Conservation (phyloP, 2,113 vertebrate species). For the Mellivora capensis region DNA sequence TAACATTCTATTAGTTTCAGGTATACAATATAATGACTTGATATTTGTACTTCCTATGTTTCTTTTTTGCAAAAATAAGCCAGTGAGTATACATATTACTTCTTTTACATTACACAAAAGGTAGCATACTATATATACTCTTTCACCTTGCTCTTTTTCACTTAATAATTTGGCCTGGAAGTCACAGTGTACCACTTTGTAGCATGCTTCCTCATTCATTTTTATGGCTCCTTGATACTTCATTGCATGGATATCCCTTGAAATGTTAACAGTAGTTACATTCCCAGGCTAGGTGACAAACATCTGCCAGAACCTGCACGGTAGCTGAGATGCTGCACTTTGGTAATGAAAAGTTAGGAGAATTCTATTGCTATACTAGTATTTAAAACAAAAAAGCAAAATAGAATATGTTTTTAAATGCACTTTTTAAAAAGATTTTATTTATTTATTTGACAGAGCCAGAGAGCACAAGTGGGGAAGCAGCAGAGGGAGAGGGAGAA, state of each 20-base stretch:
- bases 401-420: not conserved
- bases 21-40: not conserved
- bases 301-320: not conserved
- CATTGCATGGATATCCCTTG: not conserved
- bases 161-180: not conserved
- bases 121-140: not conserved
- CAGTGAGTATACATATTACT: not conserved
- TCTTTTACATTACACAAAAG: not conserved
- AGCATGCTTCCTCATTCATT: not conserved
- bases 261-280: not conserved
- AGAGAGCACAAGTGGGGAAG: too few species aligned
- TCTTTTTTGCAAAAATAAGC: not conserved
- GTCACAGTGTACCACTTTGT: not conserved
- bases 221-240: not conserved
- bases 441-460: too few species aligned
- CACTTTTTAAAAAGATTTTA: too few species aligned
- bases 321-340: not conserved
- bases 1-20: not conserved
- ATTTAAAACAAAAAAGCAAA: conserved; percentile 2
- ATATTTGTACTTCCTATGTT: not conserved
- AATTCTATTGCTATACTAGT: conserved; percentile 6
- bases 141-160: not conserved
- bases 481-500: not conserved
- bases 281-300: not conserved
- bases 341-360: not conserved